A percentile compares a stretch with the other conserved stretches of the same genome.
These are phyloP conservation scores for Chironomus tepperi DNA, from an alignment of 1,140 invertebrate species.

Conservation along the genomic window DNA sequence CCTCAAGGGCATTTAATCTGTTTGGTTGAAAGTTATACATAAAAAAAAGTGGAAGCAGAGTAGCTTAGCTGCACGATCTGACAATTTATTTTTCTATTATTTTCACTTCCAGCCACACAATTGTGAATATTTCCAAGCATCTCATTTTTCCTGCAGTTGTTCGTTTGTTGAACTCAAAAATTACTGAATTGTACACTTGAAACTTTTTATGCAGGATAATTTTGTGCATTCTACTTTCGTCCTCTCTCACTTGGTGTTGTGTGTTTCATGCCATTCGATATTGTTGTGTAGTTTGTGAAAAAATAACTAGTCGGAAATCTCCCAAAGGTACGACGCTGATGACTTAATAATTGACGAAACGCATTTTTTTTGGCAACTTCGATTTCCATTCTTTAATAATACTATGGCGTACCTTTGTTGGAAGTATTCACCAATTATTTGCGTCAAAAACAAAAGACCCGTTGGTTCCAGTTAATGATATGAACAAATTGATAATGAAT, in stretches of 20 bases:
- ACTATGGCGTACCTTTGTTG: too few relatives aligned
- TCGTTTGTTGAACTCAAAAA: background rate
- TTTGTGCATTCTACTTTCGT: background rate
- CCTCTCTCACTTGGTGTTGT: too few relatives aligned
- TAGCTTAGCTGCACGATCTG: background rate
- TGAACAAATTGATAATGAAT: too few relatives aligned
- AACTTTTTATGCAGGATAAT: slow-evolving; percentile 13
- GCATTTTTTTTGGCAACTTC: too few relatives aligned
- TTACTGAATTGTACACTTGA: background rate
- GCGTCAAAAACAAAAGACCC: too few relatives aligned
- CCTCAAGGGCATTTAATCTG: background rate
- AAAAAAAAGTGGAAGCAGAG: background rate
- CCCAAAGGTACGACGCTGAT: too few relatives aligned
- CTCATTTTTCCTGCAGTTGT: background rate
- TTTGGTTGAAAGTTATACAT: background rate
- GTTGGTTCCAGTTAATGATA: too few relatives aligned
- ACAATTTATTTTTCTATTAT: background rate
- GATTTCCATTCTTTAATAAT: too few relatives aligned
- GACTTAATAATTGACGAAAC: too few relatives aligned
- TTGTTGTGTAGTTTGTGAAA: slow-evolving; percentile 1
- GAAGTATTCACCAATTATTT: too few relatives aligned
- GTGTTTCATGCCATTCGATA: background rate
- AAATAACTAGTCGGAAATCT: background rate
- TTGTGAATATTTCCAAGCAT: slow-evolving; percentile 7
- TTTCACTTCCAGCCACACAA: background rate